Percentiles rank a stretch among this genome's conserved stretches.
Conservation (phyloP, 2,888 invertebrate species). For the Eilema sororculum region DNA sequence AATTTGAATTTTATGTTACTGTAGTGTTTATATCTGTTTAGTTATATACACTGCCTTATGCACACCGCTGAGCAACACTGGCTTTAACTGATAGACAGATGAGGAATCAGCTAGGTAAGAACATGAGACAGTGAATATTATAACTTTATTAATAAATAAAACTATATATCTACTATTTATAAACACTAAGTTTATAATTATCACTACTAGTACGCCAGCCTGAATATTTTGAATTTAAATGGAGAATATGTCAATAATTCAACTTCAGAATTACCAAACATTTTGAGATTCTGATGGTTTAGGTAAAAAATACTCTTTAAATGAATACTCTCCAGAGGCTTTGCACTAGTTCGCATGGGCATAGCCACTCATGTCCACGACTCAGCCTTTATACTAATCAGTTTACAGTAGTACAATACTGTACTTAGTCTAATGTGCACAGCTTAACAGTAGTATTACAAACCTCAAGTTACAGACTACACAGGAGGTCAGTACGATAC, state of each 20-base stretch:
- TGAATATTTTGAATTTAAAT: background rate
- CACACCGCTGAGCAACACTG: background rate
- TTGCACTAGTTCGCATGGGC: background rate
- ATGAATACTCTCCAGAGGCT: background rate
- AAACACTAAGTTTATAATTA: background rate
- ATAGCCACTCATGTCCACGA: background rate
- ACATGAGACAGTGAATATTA: background rate
- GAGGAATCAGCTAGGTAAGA: background rate
- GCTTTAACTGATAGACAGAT: background rate
- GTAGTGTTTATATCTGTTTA: background rate
- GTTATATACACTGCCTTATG: background rate
- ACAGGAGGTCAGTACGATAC: conserved; percentile 9
- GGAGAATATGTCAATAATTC: background rate
- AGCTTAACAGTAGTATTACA: conserved; percentile 20
- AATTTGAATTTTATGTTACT: background rate
- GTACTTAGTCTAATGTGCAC: conserved; percentile 9
- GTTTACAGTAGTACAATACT: conserved; percentile 10
- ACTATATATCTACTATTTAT: background rate
- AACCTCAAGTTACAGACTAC: conserved; percentile 11
- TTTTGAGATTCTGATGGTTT: background rate
- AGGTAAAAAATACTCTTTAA: background rate
- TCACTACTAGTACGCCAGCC: background rate
- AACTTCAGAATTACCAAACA: background rate
- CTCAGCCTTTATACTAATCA: conserved; percentile 12
- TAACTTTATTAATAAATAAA: background rate